A percentile compares a stretch with the other conserved stretches of the same genome.
Evolutionary conservation across 2,797 vertebrate species (phyloP).

Genomic region (Lacerta viridis): DNA sequence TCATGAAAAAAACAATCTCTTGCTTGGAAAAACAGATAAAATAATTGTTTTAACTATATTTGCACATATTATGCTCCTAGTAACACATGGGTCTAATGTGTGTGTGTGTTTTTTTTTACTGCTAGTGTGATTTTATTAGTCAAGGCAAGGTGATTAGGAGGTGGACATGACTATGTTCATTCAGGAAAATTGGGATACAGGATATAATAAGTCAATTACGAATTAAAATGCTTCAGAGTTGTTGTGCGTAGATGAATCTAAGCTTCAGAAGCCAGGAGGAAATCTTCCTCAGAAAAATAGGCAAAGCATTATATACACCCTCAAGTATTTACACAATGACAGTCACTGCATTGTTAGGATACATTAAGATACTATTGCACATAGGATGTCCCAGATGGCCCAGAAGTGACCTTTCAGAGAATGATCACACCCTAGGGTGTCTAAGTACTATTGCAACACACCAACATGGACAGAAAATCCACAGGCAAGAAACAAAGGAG

Average conservation of each 20-base stretch:
- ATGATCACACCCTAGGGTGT: slow-evolving; percentile 70
- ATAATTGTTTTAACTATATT: not conserved
- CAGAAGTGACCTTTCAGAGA: slow-evolving; percentile 67
- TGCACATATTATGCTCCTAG: not conserved
- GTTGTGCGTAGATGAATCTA: not conserved
- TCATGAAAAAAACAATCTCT: not conserved
- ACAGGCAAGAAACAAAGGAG: slow-evolving; percentile 52
- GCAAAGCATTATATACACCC: slow-evolving; percentile 50
- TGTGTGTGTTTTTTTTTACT: not conserved
- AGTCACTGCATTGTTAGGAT: slow-evolving; percentile 65
- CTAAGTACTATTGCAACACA: slow-evolving; percentile 66
- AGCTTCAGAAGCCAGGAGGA: slow-evolving; percentile 27
- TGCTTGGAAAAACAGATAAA: not conserved
- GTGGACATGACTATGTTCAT: not conserved
- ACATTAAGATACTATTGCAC: slow-evolving; percentile 59
- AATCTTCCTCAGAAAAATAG: slow-evolving; percentile 42
- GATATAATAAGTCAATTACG: not conserved
- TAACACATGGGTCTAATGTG: not conserved
- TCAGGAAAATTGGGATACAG: not conserved
- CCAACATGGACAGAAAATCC: slow-evolving; percentile 47
- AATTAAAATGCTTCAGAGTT: not conserved
- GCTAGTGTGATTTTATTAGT: not conserved
- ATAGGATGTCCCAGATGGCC: slow-evolving; percentile 64
- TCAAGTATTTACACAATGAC: slow-evolving; percentile 65
- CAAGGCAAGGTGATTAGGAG: not conserved